Percentiles rank a stretch among this genome's conserved stretches.
Evolutionary conservation across 2,113 vertebrate species (phyloP).

Genomic region (Monopterus albus): DNA sequence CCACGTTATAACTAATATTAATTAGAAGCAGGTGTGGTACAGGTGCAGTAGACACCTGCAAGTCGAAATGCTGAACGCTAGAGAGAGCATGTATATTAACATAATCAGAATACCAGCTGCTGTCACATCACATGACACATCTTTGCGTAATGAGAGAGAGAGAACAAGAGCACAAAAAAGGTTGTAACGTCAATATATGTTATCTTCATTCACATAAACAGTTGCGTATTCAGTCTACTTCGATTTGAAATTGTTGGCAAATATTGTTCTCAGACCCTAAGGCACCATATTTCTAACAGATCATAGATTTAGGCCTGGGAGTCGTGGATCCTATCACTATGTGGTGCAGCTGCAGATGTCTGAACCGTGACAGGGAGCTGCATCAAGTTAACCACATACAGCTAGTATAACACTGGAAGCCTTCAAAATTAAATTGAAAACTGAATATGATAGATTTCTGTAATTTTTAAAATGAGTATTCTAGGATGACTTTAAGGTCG

Average conservation of each 20-base stretch:
- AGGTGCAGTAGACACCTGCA: neutral
- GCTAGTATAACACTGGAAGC: neutral
- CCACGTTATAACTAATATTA: neutral
- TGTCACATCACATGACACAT: slow-evolving; percentile 23
- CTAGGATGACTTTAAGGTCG: too few species aligned
- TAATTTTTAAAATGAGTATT: too few species aligned
- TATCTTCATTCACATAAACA: neutral
- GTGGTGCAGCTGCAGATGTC: slow-evolving; percentile 27
- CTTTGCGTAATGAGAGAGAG: neutral
- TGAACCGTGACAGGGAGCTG: neutral
- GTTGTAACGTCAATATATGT: neutral
- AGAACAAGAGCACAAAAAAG: neutral
- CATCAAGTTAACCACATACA: slow-evolving; percentile 5
- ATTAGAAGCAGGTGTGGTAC: neutral
- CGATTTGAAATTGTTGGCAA: neutral
- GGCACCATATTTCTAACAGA: too few species aligned
- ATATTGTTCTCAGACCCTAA: neutral
- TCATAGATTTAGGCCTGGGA: too few species aligned
- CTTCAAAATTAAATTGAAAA: slow-evolving; percentile 1
- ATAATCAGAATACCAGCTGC: slow-evolving; percentile 4
- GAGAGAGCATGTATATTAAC: slow-evolving; percentile 47
- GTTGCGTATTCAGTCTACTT: neutral
- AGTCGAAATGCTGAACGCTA: slow-evolving; percentile 30
- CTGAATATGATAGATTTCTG: too few species aligned
- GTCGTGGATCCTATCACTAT: too few species aligned